Percentiles rank a stretch among this genome's conserved stretches.
These are phyloP conservation scores for Neoascia interrupta DNA, from an alignment of 2,888 invertebrate species.

Conservation along the genomic window DNA sequence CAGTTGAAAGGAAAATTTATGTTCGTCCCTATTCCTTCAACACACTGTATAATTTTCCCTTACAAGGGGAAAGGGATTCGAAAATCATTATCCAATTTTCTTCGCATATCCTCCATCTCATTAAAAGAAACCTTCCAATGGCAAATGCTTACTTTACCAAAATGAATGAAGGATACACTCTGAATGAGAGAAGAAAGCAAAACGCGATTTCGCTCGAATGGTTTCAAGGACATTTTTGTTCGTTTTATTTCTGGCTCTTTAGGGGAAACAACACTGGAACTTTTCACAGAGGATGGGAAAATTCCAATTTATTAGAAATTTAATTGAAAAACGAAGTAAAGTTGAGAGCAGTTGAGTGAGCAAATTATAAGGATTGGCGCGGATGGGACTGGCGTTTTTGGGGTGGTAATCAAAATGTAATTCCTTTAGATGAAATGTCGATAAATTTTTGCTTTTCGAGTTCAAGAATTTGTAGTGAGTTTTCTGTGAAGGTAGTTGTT, in stretches of 20 bases:
- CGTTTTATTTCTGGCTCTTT: no score
- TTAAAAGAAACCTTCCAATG: conserved; percentile 4
- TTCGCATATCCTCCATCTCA: conserved; percentile 7
- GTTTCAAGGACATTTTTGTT: background rate
- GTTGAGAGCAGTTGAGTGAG: conserved; percentile 4
- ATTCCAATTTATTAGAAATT: conserved; percentile 1
- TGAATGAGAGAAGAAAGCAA: background rate
- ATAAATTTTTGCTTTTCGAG: no score
- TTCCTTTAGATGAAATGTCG: no score
- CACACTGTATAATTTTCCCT: no score
- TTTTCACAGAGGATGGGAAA: background rate
- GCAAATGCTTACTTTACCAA: no score
- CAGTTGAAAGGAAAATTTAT: background rate
- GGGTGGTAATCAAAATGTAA: no score
- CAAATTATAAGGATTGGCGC: no score
- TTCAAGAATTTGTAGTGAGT: no score
- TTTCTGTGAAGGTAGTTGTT: no score
- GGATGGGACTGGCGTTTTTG: no score
- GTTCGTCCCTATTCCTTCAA: background rate
- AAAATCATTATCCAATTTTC: conserved; percentile 25
- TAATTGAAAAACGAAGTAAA: conserved; percentile 6
- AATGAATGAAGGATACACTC: no score
- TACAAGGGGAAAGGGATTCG: background rate
- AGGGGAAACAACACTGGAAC: background rate
- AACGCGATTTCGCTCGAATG: background rate